phyloP scores from a whole-genome alignment of 2,797 vertebrate genomes.

The Falco rusticolus region DNA sequence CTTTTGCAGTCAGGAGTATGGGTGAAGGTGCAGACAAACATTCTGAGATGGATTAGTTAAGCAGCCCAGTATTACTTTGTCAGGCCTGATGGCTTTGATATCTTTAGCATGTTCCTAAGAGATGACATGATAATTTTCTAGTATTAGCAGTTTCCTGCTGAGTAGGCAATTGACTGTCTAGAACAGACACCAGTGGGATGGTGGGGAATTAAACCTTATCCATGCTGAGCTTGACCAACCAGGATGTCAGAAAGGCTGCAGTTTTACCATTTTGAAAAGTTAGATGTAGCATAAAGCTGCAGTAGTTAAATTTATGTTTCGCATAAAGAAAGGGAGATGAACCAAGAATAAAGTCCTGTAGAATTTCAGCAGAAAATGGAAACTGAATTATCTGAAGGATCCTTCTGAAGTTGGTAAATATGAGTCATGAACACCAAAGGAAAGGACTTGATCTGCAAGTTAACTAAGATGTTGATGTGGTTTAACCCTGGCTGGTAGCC shows the following conservation, averaged over 20 bases:
- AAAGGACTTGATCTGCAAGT: background rate
- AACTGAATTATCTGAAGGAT: background rate
- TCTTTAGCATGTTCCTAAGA: background rate
- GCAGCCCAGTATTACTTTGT: background rate
- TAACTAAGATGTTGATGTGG: background rate
- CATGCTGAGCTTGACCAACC: background rate
- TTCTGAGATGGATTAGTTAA: background rate
- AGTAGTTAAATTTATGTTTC: background rate
- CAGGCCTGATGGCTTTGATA: background rate
- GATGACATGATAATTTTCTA: background rate
- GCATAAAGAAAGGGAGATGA: background rate
- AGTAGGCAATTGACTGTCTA: background rate
- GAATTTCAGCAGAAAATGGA: background rate
- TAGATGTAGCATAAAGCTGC: background rate
- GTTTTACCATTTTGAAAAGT: background rate
- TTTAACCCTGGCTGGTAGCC: too few relatives aligned
- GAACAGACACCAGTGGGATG: background rate
- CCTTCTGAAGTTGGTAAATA: background rate
- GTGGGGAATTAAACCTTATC: background rate
- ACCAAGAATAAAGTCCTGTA: background rate
- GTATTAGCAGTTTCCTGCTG: background rate
- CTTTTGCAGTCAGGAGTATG: background rate
- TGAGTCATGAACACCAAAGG: background rate
- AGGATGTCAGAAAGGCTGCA: background rate
- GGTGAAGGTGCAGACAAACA: background rate